phyloP scores from a whole-genome alignment of 1,140 invertebrate species.

The Listronotus bonariensis region DNA sequence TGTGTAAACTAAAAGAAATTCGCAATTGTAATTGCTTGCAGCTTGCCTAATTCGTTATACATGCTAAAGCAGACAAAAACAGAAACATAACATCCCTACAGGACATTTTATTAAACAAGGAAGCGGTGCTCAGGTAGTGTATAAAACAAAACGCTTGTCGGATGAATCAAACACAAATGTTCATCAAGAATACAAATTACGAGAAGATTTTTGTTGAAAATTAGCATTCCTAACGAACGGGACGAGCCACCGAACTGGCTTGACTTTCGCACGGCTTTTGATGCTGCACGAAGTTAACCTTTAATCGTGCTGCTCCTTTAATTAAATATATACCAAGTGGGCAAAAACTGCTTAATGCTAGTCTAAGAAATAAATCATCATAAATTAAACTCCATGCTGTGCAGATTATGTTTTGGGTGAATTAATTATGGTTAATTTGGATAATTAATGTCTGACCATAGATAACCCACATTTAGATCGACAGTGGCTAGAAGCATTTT shows the following conservation, averaged over 20 bases:
- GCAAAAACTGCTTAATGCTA: constrained; percentile 21
- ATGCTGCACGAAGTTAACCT: constrained; percentile 37
- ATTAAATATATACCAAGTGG: constrained; percentile 25
- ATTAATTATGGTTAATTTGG: no score
- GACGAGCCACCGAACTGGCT: constrained; percentile 27
- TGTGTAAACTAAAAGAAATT: neutral
- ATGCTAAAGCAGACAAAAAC: constrained; percentile 1
- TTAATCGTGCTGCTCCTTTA: constrained; percentile 32
- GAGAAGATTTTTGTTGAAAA: constrained; percentile 33
- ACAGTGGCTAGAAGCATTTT: no score
- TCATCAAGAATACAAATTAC: constrained; percentile 38
- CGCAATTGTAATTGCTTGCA: neutral
- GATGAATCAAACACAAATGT: constrained; percentile 34
- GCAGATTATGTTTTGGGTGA: neutral
- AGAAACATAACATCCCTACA: constrained; percentile 4
- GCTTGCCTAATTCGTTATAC: neutral
- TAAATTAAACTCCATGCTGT: constrained; percentile 5
- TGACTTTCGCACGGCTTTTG: constrained; percentile 35
- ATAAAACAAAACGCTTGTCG: constrained; percentile 32
- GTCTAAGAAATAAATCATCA: constrained; percentile 9
- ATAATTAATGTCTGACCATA: no score
- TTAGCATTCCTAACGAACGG: constrained; percentile 37
- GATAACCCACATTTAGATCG: no score
- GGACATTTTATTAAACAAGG: constrained; percentile 24
- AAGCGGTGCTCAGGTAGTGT: constrained; percentile 29